Conservation (phyloP, 1,140 invertebrate species). For the Lethocerus indicus region DNA sequence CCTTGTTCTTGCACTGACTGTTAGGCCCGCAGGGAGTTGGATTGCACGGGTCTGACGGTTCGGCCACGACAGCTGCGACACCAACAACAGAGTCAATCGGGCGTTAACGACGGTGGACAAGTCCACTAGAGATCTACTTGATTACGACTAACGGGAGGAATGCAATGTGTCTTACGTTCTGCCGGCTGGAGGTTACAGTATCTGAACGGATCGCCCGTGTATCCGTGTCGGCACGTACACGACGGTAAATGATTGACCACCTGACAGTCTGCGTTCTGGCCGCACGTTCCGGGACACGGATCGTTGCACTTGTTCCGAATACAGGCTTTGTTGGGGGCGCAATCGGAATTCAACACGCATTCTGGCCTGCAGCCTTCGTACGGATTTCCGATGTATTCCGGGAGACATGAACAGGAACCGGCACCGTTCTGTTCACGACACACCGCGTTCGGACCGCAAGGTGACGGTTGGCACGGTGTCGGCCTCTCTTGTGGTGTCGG, state of each 20-base stretch:
- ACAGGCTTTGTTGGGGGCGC: slow-evolving; percentile 50
- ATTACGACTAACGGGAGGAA: too few species aligned
- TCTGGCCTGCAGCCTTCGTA: slow-evolving; percentile 56
- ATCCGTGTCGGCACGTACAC: slow-evolving; percentile 49
- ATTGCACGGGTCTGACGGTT: slow-evolving; percentile 30
- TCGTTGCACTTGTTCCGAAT: slow-evolving; percentile 54
- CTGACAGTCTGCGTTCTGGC: slow-evolving; percentile 50
- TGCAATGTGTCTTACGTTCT: slow-evolving; percentile 7
- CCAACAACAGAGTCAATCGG: too few species aligned
- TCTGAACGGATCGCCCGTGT: slow-evolving; percentile 54
- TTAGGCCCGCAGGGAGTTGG: slow-evolving; percentile 63
- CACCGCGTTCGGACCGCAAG: slow-evolving; percentile 55
- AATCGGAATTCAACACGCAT: slow-evolving; percentile 54
- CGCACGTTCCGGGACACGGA: slow-evolving; percentile 58
- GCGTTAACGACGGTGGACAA: too few species aligned
- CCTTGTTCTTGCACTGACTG: slow-evolving; percentile 49
- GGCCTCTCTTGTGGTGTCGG: slow-evolving; percentile 22
- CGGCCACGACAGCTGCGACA: slow-evolving; percentile 11
- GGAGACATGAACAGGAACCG: slow-evolving; percentile 49
- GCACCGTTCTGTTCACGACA: slow-evolving; percentile 45
- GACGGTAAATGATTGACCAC: slow-evolving; percentile 56
- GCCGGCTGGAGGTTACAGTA: slow-evolving; percentile 31
- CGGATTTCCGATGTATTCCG: slow-evolving; percentile 55
- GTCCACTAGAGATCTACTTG: too few species aligned
- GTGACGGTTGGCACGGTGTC: slow-evolving; percentile 52